A percentile compares a stretch with the other conserved stretches of the same genome.
phyloP scores from a whole-genome alignment of 2,113 vertebrate species.

The Nesospiza acunhae region DNA sequence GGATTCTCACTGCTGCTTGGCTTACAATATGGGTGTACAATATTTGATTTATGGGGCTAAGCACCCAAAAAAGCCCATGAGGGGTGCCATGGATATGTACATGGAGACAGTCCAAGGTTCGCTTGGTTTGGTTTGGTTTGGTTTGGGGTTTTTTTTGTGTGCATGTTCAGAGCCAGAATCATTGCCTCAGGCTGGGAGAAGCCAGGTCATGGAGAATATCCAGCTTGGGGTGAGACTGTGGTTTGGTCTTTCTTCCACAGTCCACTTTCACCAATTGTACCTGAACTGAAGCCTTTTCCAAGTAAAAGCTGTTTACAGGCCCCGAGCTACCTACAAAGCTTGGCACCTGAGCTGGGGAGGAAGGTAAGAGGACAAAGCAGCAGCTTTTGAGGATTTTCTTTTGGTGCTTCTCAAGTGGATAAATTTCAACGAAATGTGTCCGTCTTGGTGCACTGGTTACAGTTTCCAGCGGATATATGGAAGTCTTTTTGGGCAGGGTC shows the following conservation, averaged over 20 bases:
- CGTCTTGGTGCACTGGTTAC: rapidly evolving
- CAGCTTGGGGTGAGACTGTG: neutral
- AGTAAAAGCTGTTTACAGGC: neutral
- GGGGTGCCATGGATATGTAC: neutral
- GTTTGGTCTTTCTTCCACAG: neutral
- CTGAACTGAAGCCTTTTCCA: neutral
- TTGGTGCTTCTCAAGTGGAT: neutral
- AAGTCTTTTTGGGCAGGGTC: neutral
- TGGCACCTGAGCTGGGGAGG: neutral
- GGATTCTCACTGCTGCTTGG: neutral
- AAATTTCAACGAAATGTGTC: neutral
- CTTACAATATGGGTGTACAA: rapidly evolving
- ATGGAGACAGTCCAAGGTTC: rapidly evolving
- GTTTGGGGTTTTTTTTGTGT: neutral
- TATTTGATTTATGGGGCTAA: neutral
- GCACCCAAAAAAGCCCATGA: rapidly evolving
- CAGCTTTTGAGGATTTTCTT: neutral
- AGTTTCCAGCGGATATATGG: neutral
- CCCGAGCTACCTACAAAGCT: neutral
- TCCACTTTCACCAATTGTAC: neutral
- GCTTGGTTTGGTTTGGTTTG: neutral
- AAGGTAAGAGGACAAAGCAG: neutral
- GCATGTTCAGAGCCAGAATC: neutral
- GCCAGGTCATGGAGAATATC: neutral
- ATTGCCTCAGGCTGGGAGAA: neutral